These are phyloP conservation scores for Ploceus nigricollis DNA, from an alignment of 2,113 vertebrate species.

Conservation along the genomic window DNA sequence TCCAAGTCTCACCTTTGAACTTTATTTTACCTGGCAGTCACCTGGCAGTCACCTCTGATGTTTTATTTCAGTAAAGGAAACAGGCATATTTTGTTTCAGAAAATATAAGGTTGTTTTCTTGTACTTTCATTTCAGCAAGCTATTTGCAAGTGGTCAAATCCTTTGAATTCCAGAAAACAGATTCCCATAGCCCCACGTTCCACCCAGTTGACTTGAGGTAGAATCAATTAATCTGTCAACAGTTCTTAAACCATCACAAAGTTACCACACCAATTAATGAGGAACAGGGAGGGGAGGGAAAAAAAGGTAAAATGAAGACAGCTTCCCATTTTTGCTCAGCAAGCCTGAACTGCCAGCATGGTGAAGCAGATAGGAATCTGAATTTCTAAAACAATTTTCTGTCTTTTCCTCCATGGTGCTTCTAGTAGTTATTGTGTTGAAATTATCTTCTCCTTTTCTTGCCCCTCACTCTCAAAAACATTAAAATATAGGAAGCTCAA, in stretches of 20 bases:
- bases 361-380: neutral
- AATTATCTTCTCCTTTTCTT: neutral
- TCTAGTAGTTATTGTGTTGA: fast-evolving
- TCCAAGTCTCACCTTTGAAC: neutral
- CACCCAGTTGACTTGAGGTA: slow-evolving; percentile 45
- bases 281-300: neutral
- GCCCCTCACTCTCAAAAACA: neutral
- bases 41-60: neutral
- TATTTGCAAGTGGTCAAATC: neutral
- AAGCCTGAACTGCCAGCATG: neutral
- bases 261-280: neutral
- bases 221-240: slow-evolving; percentile 66
- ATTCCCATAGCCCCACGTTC: slow-evolving; percentile 33
- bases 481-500: neutral
- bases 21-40: neutral
- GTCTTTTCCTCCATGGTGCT: neutral
- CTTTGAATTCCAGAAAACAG: slow-evolving; percentile 41
- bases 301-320: neutral
- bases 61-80: neutral
- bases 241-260: neutral
- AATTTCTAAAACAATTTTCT: neutral
- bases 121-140: neutral
- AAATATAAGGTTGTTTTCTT: neutral
- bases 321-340: neutral
- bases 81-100: slow-evolving; percentile 1